These are phyloP conservation scores for Fopius arisanus DNA, from an alignment of 1,140 invertebrate species.

Conservation along the genomic window DNA sequence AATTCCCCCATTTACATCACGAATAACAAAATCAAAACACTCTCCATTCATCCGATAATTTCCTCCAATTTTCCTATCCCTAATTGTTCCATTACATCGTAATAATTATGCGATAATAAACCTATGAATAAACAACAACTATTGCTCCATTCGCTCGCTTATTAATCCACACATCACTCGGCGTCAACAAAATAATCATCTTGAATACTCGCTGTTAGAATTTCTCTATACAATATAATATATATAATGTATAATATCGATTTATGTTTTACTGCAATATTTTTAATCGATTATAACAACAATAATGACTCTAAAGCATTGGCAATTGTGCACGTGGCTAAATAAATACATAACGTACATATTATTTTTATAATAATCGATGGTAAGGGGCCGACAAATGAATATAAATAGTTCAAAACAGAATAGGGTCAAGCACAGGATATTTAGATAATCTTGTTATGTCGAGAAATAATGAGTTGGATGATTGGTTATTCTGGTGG, in stretches of 20 bases:
- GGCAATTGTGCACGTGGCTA: conserved; percentile 1
- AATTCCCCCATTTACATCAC: not conserved
- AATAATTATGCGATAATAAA: not conserved
- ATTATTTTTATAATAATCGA: conserved; percentile 10
- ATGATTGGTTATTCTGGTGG: too few relatives aligned
- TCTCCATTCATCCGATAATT: not conserved
- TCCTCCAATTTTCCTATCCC: not conserved
- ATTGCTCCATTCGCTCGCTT: not conserved
- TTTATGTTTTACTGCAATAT: not conserved
- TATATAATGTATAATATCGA: conserved; percentile 1
- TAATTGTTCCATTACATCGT: not conserved
- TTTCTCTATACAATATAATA: conserved; percentile 5
- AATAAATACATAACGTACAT: not conserved
- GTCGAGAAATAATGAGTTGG: too few relatives aligned
- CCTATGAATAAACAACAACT: conserved; percentile 11
- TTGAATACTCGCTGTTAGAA: not conserved
- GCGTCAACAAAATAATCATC: not conserved
- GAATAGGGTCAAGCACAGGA: not conserved
- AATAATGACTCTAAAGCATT: not conserved
- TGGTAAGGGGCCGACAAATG: not conserved
- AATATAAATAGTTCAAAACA: not conserved
- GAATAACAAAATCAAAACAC: not conserved
- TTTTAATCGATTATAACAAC: not conserved
- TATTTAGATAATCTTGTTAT: not conserved
- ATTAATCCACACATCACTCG: not conserved